Percentiles rank a stretch among this genome's conserved stretches.
Evolutionary conservation across 2,888 invertebrate genomes (phyloP).

Genomic region (Callimorpha dominula): DNA sequence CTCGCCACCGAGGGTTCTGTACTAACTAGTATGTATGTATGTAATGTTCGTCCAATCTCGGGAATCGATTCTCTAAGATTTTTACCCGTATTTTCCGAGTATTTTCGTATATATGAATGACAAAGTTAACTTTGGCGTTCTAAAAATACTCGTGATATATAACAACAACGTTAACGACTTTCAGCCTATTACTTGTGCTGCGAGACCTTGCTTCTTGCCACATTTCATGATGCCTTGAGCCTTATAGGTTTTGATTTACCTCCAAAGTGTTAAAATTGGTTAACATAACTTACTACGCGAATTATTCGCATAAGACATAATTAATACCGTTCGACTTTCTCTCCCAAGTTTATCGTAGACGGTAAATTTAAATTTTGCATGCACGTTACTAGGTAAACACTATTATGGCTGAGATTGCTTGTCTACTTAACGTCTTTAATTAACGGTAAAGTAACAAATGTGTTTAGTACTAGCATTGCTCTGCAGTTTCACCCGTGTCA

Average conservation of each 20-base stretch:
- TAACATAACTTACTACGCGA: not conserved
- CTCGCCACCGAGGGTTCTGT: too few species aligned
- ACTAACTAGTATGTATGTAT: too few species aligned
- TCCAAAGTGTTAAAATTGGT: not conserved
- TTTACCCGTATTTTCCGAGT: not conserved
- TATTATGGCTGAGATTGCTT: not conserved
- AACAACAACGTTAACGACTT: too few species aligned
- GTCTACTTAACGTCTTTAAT: not conserved
- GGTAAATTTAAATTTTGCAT: constrained; percentile 7
- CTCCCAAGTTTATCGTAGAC: not conserved
- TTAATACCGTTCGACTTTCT: constrained; percentile 3
- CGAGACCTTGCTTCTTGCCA: too few species aligned
- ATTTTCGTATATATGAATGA: too few species aligned
- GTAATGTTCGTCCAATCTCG: not conserved
- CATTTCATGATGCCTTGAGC: too few species aligned
- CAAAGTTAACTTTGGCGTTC: too few species aligned
- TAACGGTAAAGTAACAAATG: not conserved
- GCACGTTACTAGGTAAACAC: not conserved
- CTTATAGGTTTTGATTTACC: not conserved
- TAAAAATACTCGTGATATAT: too few species aligned
- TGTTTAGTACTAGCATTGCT: not conserved
- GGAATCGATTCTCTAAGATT: not conserved
- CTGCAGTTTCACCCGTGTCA: too few species aligned
- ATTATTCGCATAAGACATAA: not conserved
- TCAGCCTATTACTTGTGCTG: too few species aligned